Evolutionary conservation across 1,140 invertebrate species (phyloP), one percentile per base, ranked within the genome.

Genomic region (Ephestia elutella): DNA sequence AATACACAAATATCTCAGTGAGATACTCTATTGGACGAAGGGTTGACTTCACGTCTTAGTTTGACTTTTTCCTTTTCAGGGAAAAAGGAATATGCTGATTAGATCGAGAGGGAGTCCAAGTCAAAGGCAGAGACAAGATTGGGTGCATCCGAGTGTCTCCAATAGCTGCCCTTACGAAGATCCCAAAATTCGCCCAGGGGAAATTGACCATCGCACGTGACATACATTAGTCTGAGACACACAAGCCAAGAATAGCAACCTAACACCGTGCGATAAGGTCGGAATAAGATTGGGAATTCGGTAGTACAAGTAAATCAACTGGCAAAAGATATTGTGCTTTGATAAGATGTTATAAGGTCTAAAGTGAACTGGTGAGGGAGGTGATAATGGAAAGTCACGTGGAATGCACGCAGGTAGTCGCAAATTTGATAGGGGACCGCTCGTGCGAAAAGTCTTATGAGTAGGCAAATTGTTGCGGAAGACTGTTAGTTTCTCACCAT

Each of bases 121-220:
- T 44, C 38, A 44, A 44, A 44, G 38, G 38, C 38, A 44, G 38
- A 44, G 7, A 44, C 38, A 44, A 15, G 38, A 44, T 44, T 44
- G 38, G 38, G 63, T 60, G 63, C 66, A 67, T 62, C 25, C 57
- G 64, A 65, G 50, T 53, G 50, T 53, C 21, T 53, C 21, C 50
- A 53, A 53, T 53, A 53, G 50, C 20, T 44, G 38, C 50, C 50
- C 50, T 53, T 53, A 53, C 50, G 50, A 58, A 53, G 54, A 30
- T 44, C 57, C 60, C 56, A 56, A 56, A 65, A 66, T 66, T 60
- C 49, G 57, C 48, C 62, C 57, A 68, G 58, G 63, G 74, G 71
- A 77, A 77, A 77, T 77, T 74, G 74, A 70, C 61, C 70, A 66
- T 64, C 65, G 68, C 73, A 76, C 73, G 73, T 76, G 73, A 60